Base-by-base conservation (phyloP, 1,140 invertebrate genomes). In the Lepidurus apus region DNA sequence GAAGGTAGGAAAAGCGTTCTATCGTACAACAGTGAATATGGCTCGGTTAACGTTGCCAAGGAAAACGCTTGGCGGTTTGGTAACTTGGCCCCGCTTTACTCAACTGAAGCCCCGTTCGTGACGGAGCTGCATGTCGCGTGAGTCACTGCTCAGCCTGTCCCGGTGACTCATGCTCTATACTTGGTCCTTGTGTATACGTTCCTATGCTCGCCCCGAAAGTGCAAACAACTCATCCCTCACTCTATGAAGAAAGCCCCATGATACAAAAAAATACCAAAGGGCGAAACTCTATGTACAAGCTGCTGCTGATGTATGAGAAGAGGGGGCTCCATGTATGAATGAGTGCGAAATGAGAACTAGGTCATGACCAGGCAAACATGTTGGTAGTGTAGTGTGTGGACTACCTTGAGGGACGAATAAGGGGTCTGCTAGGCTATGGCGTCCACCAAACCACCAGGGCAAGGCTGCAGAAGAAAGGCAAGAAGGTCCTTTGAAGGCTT, bases 401-500 rank as follows among this genome's bases (percentile, higher is more conserved):
- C 53, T 65, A 65, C 53, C 53, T 65, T 65, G 53, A 21, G 53
- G 53, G 13, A 65, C 13, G 53, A 65, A 65, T 65, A 65, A 65
- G 53, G 53, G 53, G 21, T 65, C 21, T 65, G 53, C 17, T 17
- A 21, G 13, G 53, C 17, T n/a, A 21, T n/a, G 21, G 53, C 17
- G 53, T 13, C 17, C 21, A n/a, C 21, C 53, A 65, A 65, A 21
- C 21, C 34, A 34, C 53, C 53, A 21, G 53, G 53, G 53, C 53
- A 65, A 65, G 53, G 53, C 53, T 65, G 53, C 8, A 21, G 21
- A 65, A 17, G 53, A 65, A 65, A 65, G 34, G 34, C 34, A 65
- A 65, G 53, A 65, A 65, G 53, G 53, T 65, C 53, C 53, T 65
- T 65, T 65, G 53, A 65, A 65, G 53, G 53, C 53, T 65, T 65